Base-by-base conservation (phyloP, 2,113 vertebrate genomes). In the Anarrhichthys ocellatus region DNA sequence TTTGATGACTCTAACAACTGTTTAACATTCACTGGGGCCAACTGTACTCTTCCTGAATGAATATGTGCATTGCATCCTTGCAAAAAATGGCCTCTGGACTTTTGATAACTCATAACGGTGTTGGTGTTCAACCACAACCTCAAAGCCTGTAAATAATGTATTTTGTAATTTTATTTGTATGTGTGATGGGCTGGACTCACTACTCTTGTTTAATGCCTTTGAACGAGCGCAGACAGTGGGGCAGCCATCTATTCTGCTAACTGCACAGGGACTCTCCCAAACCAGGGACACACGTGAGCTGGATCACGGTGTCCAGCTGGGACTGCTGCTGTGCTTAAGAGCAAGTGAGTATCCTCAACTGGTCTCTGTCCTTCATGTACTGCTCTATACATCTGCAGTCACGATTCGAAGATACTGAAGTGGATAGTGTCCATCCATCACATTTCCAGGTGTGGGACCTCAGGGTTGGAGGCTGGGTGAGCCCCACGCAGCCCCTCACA, bases 111-210 rank as follows among this genome's bases (percentile, higher is more conserved):
- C 29, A 27, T 32, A 13, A 27, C 7, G 17, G 22, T 36, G 44
- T 56, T 48, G 20, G 9, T 32, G 5, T 52, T 40, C 38, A 36
- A 20, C 32, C 27, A 9, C 38, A 20, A n/a, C 54, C 24, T 66
- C 65, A 44, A 50, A 78, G 32, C 65, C 54, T 93, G 88, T 92
- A 89, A 82, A 90, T 90, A 83, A 73, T 86, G 65, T 84, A 70
- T 15, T 44, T 50, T 50, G 48, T 50, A 15, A 27, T 32, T 11
- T 82, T 15, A 46, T 66, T 18, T 81, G 54, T 81, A 72, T 76
- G 66, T 88, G 62, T 82, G 56, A 56, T 67, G 58, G 73, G 38
- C 67, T 72, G 75, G 50, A 67, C 48, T 71, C 68, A n/a, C 50
- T 50, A 2, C 44, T 75, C 36, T 36, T 61, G 54, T 72, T 38